These are phyloP conservation scores for Hirtodrosophila histrioides DNA, from an alignment of 2,888 invertebrate species.

Conservation along the genomic window DNA sequence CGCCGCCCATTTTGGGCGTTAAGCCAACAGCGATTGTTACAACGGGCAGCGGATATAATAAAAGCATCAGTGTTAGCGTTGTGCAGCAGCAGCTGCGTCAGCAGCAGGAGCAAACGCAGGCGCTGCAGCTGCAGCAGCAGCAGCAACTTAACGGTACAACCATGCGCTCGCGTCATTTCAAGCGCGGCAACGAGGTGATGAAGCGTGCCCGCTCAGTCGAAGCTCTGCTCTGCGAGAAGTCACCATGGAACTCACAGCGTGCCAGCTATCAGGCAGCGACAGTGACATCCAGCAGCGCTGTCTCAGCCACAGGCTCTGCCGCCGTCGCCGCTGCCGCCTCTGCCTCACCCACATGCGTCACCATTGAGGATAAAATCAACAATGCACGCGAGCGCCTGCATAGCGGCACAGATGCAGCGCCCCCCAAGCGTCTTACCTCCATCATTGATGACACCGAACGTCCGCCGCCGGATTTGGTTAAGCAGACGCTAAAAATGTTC, in stretches of 20 bases:
- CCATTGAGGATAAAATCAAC: slow-evolving; percentile 84
- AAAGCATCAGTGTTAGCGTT: slow-evolving; percentile 36
- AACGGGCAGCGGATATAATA: slow-evolving; percentile 45
- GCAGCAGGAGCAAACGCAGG: slow-evolving; percentile 16
- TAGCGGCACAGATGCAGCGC: slow-evolving; percentile 83
- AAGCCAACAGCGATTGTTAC: slow-evolving; percentile 44
- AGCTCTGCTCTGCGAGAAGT: slow-evolving; percentile 89
- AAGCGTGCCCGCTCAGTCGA: slow-evolving; percentile 95
- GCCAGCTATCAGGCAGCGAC: slow-evolving; percentile 36
- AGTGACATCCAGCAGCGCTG: background rate
- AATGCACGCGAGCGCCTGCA: slow-evolving; percentile 84
- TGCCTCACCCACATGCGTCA: slow-evolving; percentile 53
- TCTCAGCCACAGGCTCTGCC: background rate
- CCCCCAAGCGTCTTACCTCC: slow-evolving; percentile 87
- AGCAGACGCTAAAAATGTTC: slow-evolving; percentile 93
- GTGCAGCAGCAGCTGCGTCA: slow-evolving; percentile 39
- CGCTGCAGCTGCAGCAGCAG: slow-evolving; percentile 20
- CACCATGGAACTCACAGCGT: slow-evolving; percentile 81
- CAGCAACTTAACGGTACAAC: slow-evolving; percentile 27
- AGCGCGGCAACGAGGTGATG: slow-evolving; percentile 88
- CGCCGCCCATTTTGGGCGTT: slow-evolving; percentile 56
- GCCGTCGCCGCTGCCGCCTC: background rate
- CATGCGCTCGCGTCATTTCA: slow-evolving; percentile 83
- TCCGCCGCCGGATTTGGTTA: slow-evolving; percentile 95
- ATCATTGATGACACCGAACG: slow-evolving; percentile 90